Evolutionary conservation across 2,888 invertebrate species (phyloP).

Genomic region (Macrophya annulata): DNA sequence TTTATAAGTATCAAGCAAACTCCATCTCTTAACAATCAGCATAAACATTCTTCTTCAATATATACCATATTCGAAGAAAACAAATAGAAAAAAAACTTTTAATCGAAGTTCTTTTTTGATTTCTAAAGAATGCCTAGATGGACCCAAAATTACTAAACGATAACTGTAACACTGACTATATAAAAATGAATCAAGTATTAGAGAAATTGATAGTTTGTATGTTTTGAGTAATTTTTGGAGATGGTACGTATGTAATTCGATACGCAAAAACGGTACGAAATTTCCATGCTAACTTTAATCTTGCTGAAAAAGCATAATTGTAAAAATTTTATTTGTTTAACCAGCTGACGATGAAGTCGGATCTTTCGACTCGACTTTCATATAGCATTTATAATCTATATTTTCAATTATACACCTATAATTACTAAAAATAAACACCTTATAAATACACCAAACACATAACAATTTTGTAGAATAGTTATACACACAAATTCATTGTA

Average conservation of each 20-base stretch:
- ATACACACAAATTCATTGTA: constrained; percentile 32
- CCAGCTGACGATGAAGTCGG: background rate
- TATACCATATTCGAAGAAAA: background rate
- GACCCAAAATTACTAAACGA: background rate
- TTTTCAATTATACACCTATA: constrained; percentile 46
- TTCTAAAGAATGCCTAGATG: background rate
- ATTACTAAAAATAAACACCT: constrained; percentile 47
- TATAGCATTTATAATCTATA: constrained; percentile 36
- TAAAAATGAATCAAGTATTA: background rate
- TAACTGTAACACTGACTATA: background rate
- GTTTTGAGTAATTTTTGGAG: background rate
- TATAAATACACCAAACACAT: constrained; percentile 39
- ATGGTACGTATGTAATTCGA: background rate
- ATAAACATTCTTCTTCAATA: constrained; percentile 10
- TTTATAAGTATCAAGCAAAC: background rate
- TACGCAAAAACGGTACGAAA: constrained; percentile 21
- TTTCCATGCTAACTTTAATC: constrained; percentile 31
- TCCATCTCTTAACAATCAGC: background rate
- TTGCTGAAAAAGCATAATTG: constrained; percentile 30
- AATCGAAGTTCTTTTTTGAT: background rate
- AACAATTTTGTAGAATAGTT: constrained; percentile 41
- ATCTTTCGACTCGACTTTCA: constrained; percentile 3
- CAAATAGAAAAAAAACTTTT: background rate
- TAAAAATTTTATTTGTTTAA: constrained; percentile 33
- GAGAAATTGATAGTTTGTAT: background rate